phyloP scores from a whole-genome alignment of 2,797 vertebrate species.

The Pterois miles region DNA sequence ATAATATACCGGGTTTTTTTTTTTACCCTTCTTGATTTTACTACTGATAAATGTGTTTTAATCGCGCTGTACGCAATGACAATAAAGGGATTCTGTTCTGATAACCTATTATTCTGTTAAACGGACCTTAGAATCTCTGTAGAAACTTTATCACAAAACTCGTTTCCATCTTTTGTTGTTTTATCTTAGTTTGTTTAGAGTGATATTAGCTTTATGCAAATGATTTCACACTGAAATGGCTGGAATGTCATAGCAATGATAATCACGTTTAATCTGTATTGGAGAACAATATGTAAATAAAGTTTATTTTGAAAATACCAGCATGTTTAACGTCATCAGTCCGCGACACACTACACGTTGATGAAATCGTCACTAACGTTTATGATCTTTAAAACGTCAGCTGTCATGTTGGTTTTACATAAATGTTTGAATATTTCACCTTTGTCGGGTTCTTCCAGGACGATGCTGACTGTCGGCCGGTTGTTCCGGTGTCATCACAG shows the following conservation, averaged over 20 bases:
- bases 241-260: background rate
- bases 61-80: too few relatives aligned
- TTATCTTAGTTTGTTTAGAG: background rate
- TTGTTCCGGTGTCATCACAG: background rate
- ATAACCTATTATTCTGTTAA: background rate
- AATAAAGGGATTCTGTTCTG: too few relatives aligned
- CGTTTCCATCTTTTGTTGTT: background rate
- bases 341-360: conserved; percentile 35
- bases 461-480: background rate
- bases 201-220: background rate
- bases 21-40: too few relatives aligned
- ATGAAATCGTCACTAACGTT: background rate
- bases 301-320: conserved; percentile 38
- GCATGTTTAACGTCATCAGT: conserved; percentile 48
- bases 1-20: too few relatives aligned
- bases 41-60: too few relatives aligned
- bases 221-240: background rate
- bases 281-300: background rate
- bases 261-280: background rate
- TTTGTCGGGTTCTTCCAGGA: accelerated
- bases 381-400: accelerated
- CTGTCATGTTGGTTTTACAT: background rate
- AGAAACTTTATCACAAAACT: background rate
- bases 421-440: background rate
- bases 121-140: background rate